Evolutionary conservation across 1,140 invertebrate species (phyloP), one percentile per base, ranked within the genome.

Genomic region (Teleogryllus occipitalis): DNA sequence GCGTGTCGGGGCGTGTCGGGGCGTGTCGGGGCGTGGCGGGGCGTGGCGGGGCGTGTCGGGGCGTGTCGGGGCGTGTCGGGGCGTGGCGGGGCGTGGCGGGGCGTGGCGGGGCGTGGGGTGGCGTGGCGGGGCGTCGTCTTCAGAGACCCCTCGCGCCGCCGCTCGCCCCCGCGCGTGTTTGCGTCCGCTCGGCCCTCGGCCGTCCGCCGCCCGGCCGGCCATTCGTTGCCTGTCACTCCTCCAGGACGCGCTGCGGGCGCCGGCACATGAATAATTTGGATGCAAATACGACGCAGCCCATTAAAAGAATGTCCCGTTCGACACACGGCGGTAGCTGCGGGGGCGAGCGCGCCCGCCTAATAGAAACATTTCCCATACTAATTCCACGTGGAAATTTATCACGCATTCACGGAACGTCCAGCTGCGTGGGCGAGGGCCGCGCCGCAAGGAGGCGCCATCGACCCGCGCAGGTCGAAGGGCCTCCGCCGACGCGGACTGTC

Each of bases 311-410:
- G 54, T 65, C 54, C 54, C 54, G 54, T 65, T 65, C 54, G 54
- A 65, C 54, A 65, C 54, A 65, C 54, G 54, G 54, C 27, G 27
- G 27, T 39, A 39, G 27, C 27, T 5, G 54, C 54, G 54, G 7
- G 10, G 54, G 54, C 10, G 54, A 65, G 54, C 54, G 54, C 54
- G 10, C 10, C 54, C 7, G 54, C 54, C 54, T 65, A 65, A 65
- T 65, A 65, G 54, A 65, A 65, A 65, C 54, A 65, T 65, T 65
- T 65, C 54, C 54, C 54, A 65, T 65, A 65, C 54, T 65, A 65
- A 65, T 65, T 65, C 54, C 54, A 14, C 54, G 54, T 14, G 54
- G 54, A 65, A 65, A 65, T 65, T 65, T 65, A 65, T 65, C 54
- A 65, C 54, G 18, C 54, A 18, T 65, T 65, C 54, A 65, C 10